Conservation (phyloP, 2,888 invertebrate genomes). For the Venustoraphidia nigricollis region DNA sequence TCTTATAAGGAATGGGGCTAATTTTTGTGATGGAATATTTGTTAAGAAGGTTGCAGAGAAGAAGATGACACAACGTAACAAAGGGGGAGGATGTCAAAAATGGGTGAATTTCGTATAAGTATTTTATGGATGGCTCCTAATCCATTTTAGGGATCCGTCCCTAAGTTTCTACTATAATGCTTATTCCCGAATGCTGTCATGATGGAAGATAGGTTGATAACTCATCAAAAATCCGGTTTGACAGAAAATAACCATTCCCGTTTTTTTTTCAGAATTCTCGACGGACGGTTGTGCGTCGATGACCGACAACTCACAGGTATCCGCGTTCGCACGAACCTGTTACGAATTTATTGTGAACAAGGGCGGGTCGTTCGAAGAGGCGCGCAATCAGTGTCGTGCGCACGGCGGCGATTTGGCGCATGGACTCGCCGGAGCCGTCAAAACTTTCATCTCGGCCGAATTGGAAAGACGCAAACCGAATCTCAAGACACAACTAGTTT, state of each 20-base stretch:
- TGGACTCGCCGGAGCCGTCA: conserved; percentile 40
- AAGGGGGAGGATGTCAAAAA: too few species aligned
- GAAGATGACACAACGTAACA: too few species aligned
- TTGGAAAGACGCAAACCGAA: conserved; percentile 64
- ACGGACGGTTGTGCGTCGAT: conserved; percentile 67
- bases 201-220: too few species aligned
- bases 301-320: conserved; percentile 64
- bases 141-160: too few species aligned
- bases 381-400: conserved; percentile 56
- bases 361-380: conserved; percentile 71
- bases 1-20: too few species aligned
- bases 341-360: conserved; percentile 75
- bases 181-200: too few species aligned
- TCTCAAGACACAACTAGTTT: conserved; percentile 72
- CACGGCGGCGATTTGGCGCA: conserved; percentile 60
- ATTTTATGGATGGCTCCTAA: too few species aligned
- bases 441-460: conserved; percentile 58
- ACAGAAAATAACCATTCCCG: background rate
- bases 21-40: too few species aligned
- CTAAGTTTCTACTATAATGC: too few species aligned
- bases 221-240: too few species aligned
- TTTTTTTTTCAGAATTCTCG: conserved; percentile 53
- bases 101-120: too few species aligned
- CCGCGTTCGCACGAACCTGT: conserved; percentile 73
- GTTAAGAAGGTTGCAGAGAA: too few species aligned